These are phyloP conservation scores for Antechinus flavipes DNA, from an alignment of 2,113 vertebrate species.

Conservation along the genomic window DNA sequence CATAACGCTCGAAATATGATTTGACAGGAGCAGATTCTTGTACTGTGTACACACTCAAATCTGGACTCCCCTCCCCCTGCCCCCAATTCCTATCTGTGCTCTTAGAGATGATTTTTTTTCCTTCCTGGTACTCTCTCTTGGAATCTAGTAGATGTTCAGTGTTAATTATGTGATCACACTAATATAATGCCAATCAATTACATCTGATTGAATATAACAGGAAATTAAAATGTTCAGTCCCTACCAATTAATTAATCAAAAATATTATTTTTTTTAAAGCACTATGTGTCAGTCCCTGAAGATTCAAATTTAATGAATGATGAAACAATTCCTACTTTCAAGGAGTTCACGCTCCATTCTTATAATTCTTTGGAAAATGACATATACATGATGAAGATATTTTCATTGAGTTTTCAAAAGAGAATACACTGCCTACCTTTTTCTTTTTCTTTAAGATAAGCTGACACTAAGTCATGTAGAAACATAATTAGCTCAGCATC, in stretches of 20 bases:
- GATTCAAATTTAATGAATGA: background rate
- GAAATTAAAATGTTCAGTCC: background rate
- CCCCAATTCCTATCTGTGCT: background rate
- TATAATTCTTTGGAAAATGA: background rate
- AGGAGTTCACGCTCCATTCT: background rate
- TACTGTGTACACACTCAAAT: background rate
- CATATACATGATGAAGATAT: background rate
- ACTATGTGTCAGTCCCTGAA: background rate
- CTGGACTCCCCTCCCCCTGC: background rate
- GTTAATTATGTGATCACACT: background rate
- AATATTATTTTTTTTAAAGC: background rate
- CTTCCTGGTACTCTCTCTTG: conserved; percentile 22
- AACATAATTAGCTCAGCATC: conserved; percentile 99
- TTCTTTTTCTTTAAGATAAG: conserved; percentile 99
- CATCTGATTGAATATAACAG: background rate
- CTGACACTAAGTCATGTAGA: conserved; percentile 97
- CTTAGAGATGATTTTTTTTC: background rate
- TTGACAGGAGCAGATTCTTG: background rate
- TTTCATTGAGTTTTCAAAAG: background rate
- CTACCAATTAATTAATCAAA: background rate
- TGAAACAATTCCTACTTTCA: background rate
- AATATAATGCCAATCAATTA: background rate
- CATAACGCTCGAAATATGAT: background rate
- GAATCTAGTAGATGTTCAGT: background rate
- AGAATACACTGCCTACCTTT: conserved; percentile 88